Evolutionary conservation across 2,888 invertebrate genomes (phyloP).

Genomic region (Dusona sp.): DNA sequence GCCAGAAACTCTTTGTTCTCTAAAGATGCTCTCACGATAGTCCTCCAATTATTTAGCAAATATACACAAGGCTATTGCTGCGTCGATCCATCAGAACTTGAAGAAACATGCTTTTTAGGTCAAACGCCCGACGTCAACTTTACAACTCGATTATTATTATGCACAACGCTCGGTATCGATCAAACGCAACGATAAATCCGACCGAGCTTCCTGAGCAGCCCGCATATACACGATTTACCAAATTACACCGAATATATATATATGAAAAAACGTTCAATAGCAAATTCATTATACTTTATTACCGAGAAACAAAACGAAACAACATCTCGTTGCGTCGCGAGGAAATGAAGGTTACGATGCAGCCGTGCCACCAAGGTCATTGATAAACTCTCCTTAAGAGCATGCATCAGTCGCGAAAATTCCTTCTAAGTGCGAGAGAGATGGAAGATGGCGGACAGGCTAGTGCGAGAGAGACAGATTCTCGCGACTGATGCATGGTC

Average conservation of each 20-base stretch:
- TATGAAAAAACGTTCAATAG: not conserved
- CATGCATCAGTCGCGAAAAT: too few relatives aligned
- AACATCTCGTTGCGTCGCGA: not conserved
- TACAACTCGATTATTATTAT: slow-evolving; percentile 30
- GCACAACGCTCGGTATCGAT: slow-evolving; percentile 44
- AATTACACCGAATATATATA: not conserved
- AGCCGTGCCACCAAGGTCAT: too few relatives aligned
- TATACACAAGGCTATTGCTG: not conserved
- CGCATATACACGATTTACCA: not conserved
- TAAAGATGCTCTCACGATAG: not conserved
- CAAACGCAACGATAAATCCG: slow-evolving; percentile 50
- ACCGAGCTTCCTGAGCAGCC: not conserved
- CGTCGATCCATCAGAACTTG: not conserved
- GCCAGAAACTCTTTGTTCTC: not conserved
- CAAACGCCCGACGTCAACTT: slow-evolving; percentile 40
- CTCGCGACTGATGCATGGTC: too few relatives aligned
- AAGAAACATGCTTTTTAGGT: slow-evolving; percentile 12
- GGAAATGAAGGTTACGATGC: not conserved
- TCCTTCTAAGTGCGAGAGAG: too few relatives aligned
- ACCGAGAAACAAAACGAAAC: not conserved
- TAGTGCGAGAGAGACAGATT: too few relatives aligned
- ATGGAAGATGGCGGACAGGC: too few relatives aligned
- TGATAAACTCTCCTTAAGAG: too few relatives aligned
- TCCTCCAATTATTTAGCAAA: not conserved
- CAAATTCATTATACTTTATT: not conserved